Evolutionary conservation across 37 sponge, comb jelly and placozoan genomes (phyloP), one percentile per base, ranked within the genome.

Genomic region (Theonella swinhoei): DNA sequence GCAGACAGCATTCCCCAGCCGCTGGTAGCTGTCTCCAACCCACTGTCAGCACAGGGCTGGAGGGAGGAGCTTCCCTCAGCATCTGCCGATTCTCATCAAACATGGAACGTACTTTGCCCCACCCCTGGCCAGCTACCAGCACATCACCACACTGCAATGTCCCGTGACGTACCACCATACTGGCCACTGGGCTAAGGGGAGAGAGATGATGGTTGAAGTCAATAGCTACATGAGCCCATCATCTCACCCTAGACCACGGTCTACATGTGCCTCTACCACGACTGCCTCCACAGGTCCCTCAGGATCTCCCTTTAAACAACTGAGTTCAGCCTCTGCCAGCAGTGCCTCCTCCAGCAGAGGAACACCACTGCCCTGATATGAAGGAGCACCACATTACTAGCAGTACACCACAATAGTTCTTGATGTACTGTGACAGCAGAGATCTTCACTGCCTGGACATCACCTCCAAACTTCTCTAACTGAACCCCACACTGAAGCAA

Each of bases 381-480:
- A 23, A 43, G 19, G 63, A n/a, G n/a, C n/a, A n/a, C n/a, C n/a
- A n/a, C n/a, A n/a, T n/a, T n/a, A n/a, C n/a, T n/a, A n/a, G n/a
- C n/a, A 82, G 2, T 42, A 36, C 2, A 24, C 2, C 23, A 3
- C 23, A 4, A 72, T 72, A 5, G 0, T 23, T 58, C 17, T 20
- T 11, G 19, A 58, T 19, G 11, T 58, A 90, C 91, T 63, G 86
- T 92, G 28, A 92, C 74, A 0, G 96, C 99, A 23, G 99, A 98
- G 42, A 98, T 88, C 39, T 91, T 74, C 7, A 96, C 86, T 39
- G 84, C 77, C 42, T 89, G 96, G 4, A 93, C 84, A 0, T 98
- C 92, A 25, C 98, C 98, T 14, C 92, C 94, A 69, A 91, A 89
- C 76, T 83, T 78, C 62, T 94, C 96, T 75, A 94, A 63, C 74